phyloP scores from a whole-genome alignment of 2,113 vertebrate genomes.

The Mesitornis unicolor region DNA sequence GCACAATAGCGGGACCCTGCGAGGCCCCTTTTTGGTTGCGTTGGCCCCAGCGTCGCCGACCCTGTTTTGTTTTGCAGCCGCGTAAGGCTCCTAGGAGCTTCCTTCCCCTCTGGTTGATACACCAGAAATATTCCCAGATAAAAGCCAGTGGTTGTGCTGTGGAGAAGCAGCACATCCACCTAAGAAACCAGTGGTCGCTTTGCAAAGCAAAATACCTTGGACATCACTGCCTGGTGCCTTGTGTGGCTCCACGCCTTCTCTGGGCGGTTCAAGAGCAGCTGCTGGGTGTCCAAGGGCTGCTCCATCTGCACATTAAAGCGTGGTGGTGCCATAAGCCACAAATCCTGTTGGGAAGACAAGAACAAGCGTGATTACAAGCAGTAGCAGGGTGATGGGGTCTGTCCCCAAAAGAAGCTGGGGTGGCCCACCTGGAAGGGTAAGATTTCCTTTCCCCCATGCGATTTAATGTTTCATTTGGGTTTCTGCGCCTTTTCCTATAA shows the following conservation, averaged over 20 bases:
- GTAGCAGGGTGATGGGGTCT: neutral
- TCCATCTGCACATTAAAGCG: neutral
- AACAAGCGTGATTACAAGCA: neutral
- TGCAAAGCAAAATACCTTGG: neutral
- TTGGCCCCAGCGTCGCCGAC: neutral
- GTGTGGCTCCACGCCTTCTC: neutral
- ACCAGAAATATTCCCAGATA: neutral
- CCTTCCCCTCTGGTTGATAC: neutral
- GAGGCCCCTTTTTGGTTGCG: neutral
- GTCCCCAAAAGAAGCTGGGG: neutral
- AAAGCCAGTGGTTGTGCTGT: neutral
- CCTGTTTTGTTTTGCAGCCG: neutral
- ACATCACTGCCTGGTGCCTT: neutral
- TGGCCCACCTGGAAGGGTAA: neutral
- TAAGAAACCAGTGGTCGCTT: neutral
- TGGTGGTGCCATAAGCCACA: neutral
- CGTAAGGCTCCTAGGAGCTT: neutral
- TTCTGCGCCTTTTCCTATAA: neutral
- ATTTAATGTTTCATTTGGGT: constrained; percentile 14
- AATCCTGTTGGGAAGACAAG: neutral
- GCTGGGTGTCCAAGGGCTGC: neutral
- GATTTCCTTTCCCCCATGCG: neutral
- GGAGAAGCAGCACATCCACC: neutral
- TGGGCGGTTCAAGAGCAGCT: neutral
- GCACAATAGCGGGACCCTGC: constrained; percentile 25